Percentiles rank a stretch among this genome's conserved stretches.
Conservation (phyloP, 2,888 invertebrate species). For the Thelaira solivaga region DNA sequence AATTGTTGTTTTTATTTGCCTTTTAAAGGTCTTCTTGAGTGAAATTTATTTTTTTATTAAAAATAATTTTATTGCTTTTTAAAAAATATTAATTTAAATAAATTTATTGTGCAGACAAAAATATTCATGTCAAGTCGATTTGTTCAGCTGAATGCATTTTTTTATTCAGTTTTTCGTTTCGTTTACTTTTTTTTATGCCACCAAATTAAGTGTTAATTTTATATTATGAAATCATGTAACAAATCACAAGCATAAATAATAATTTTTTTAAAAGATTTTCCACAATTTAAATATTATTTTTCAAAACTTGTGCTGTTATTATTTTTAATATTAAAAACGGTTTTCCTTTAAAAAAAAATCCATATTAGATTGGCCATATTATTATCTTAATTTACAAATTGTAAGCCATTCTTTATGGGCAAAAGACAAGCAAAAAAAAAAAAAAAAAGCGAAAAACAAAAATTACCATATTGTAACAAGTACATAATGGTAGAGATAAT, state of each 20-base stretch:
- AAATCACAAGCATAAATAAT: slow-evolving; percentile 17
- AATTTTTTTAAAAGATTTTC: slow-evolving; percentile 33
- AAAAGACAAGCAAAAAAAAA: not conserved
- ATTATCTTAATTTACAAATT: slow-evolving; percentile 52
- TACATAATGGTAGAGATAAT: slow-evolving; percentile 29
- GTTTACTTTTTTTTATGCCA: not conserved
- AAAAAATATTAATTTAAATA: no score
- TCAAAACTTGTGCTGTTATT: not conserved
- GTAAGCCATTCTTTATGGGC: slow-evolving; percentile 7
- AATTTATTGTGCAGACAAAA: no score
- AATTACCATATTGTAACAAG: slow-evolving; percentile 41
- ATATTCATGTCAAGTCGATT: no score
- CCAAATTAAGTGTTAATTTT: slow-evolving; percentile 47
- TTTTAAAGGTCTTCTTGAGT: no score
- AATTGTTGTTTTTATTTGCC: no score
- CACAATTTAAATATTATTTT: slow-evolving; percentile 31
- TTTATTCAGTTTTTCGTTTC: not conserved
- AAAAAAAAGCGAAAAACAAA: slow-evolving; percentile 12
- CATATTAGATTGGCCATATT: slow-evolving; percentile 40
- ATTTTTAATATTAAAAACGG: not conserved
- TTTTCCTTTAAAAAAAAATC: not conserved
- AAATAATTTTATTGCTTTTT: no score
- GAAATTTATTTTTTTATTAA: no score
- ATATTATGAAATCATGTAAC: slow-evolving; percentile 16
- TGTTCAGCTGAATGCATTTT: not conserved